Percentiles rank a stretch among this genome's conserved stretches.
These are phyloP conservation scores for Styela plicata DNA, from an alignment of 23 tunicate genomes.

Conservation along the genomic window DNA sequence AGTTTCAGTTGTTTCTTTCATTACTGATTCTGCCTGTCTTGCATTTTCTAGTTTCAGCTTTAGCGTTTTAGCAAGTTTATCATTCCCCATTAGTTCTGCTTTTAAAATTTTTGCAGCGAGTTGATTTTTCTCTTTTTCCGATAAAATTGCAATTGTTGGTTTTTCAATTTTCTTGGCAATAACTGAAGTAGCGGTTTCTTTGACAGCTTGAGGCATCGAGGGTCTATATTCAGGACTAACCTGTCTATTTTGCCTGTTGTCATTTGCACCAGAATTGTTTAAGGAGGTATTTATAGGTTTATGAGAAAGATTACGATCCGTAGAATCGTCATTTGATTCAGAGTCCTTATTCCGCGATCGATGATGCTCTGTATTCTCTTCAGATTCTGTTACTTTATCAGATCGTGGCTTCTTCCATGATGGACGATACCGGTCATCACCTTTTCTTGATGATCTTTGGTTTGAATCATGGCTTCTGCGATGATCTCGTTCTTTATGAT, in stretches of 20 bases:
- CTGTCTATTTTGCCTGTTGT: too few species aligned
- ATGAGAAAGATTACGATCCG: neutral
- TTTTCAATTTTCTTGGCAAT: neutral
- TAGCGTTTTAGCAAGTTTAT: conserved; percentile 42
- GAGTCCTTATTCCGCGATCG: neutral
- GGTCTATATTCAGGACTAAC: too few species aligned
- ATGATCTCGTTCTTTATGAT: neutral
- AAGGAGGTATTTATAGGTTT: neutral
- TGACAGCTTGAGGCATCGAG: neutral
- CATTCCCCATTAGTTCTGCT: conserved; percentile 79
- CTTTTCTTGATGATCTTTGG: neutral
- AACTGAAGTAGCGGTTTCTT: neutral
- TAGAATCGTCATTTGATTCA: neutral
- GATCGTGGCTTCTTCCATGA: neutral
- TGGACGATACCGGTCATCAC: neutral
- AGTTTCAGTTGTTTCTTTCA: neutral
- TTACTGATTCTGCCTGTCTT: conserved; percentile 28
- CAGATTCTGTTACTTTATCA: neutral
- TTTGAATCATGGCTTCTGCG: neutral
- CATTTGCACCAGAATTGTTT: too few species aligned
- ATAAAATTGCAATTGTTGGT: conserved; percentile 26
- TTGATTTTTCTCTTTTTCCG: conserved; percentile 77
- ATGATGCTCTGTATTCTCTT: neutral
- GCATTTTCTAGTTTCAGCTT: conserved; percentile 61
- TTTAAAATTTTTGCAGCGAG: conserved; percentile 83